Evolutionary conservation across 2,113 vertebrate genomes (phyloP).

Genomic region (Macrotis lagotis): DNA sequence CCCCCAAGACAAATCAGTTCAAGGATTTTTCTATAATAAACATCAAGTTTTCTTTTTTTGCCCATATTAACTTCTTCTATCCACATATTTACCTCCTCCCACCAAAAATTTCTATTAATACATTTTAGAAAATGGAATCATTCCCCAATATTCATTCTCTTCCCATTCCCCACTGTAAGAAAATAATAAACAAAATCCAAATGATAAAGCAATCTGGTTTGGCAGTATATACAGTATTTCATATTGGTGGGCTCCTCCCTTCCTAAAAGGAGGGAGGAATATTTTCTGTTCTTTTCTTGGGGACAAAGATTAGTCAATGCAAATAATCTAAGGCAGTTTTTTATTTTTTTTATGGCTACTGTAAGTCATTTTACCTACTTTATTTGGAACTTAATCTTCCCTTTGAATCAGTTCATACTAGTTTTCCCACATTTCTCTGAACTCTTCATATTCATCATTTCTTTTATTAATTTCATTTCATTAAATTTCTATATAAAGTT

Average conservation of each 20-base stretch:
- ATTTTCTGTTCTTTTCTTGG: background rate
- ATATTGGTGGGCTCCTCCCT: background rate
- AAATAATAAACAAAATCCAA: background rate
- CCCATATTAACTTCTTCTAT: background rate
- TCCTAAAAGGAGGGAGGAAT: background rate
- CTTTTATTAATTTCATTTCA: background rate
- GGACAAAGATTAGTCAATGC: background rate
- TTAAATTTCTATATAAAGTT: background rate
- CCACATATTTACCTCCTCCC: background rate
- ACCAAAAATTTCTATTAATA: background rate
- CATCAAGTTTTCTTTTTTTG: background rate
- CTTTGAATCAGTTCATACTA: background rate
- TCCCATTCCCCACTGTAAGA: background rate
- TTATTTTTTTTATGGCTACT: background rate
- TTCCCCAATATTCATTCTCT: background rate
- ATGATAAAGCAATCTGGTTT: background rate
- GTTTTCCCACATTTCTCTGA: background rate
- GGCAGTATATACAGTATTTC: background rate
- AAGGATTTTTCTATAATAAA: background rate
- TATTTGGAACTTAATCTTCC: background rate
- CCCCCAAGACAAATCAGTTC: background rate
- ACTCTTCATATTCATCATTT: background rate
- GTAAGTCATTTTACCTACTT: background rate
- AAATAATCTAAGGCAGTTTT: background rate
- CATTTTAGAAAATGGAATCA: background rate